These are phyloP conservation scores for Parapsyche elsis DNA, from an alignment of 1,140 invertebrate species.

Conservation along the genomic window DNA sequence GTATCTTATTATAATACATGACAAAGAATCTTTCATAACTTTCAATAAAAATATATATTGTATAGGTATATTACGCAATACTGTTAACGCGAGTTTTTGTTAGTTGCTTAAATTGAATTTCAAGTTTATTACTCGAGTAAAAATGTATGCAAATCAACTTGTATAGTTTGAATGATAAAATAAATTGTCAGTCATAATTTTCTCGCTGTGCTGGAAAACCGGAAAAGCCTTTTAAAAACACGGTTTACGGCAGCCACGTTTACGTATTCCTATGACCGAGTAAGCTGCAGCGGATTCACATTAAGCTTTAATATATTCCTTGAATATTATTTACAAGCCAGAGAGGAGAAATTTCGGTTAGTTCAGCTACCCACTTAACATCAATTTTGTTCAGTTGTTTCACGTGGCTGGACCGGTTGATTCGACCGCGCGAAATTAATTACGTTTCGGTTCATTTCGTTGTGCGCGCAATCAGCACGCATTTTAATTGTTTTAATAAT, in stretches of 20 bases:
- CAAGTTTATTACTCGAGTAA: too few species aligned
- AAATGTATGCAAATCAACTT: neutral
- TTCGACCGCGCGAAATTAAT: neutral
- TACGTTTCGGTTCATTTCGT: conserved; percentile 4
- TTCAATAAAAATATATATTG: too few species aligned
- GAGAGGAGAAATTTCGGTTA: conserved; percentile 12
- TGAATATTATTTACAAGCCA: conserved; percentile 35
- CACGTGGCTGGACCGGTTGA: neutral
- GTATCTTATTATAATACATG: too few species aligned
- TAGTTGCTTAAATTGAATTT: too few species aligned
- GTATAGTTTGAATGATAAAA: neutral
- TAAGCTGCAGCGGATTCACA: neutral
- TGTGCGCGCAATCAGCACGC: neutral
- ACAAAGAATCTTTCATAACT: too few species aligned
- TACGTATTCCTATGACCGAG: neutral
- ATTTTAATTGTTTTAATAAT: conserved; percentile 7
- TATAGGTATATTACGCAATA: too few species aligned
- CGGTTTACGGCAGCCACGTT: too few species aligned
- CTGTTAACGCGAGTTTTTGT: too few species aligned
- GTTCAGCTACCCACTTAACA: neutral
- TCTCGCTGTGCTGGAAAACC: too few species aligned
- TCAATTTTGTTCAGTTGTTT: conserved; percentile 3
- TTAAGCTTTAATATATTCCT: conserved; percentile 16
- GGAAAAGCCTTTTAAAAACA: too few species aligned
- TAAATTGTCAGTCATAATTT: too few species aligned